Base-by-base conservation (phyloP, 2,797 vertebrate genomes). In the Phaenicophaeus curvirostris region DNA sequence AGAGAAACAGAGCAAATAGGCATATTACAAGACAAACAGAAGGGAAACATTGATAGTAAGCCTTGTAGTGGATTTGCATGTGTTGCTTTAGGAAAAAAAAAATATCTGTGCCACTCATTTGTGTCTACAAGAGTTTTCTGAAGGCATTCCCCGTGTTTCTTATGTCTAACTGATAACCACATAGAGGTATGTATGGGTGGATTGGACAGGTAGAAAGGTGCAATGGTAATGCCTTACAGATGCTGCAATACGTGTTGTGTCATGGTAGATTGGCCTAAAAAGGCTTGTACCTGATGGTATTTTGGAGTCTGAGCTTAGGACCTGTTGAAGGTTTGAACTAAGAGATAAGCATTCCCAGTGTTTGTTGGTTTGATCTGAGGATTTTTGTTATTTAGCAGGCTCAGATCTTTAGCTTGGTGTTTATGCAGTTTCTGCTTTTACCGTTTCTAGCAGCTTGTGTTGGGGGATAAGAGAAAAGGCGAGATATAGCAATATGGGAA, bases 401-500 rank as follows among this genome's bases (percentile, higher is more conserved):
- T 71, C 25, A 35, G 37, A 48, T 46, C 28, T 53, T 88, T 72
- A 67, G 13, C 16, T 78, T 81, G 48, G 8, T 72, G 20, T 91
- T 79, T 84, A 37, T 61, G 12, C 55, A 51, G 51, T 25, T 54
- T 77, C 13, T 65, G 21, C 19, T 89, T 94, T 50, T 51, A 53
- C 92, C 87, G 27, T 42, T 77, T 71, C 42, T 69, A 44, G 50
- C 25, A 86, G 73, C 39, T 93, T 87, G 68, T 24, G 5, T n/a
- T 87, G 58, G 84, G 62, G 50, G 39, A 59, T 55, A 33, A 93
- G 69, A 81, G 50, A 96, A 67, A 46, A 96, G 78, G 53, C 1
- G 11, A 90, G 85, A 95, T 95, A 87, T 1, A 94, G 46, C 82
- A 89, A 35, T 54, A 82, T 24, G 53, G n/a, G 28, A 76, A 95